Conservation (phyloP, 2,888 invertebrate species). For the Xestobium rufovillosum region DNA sequence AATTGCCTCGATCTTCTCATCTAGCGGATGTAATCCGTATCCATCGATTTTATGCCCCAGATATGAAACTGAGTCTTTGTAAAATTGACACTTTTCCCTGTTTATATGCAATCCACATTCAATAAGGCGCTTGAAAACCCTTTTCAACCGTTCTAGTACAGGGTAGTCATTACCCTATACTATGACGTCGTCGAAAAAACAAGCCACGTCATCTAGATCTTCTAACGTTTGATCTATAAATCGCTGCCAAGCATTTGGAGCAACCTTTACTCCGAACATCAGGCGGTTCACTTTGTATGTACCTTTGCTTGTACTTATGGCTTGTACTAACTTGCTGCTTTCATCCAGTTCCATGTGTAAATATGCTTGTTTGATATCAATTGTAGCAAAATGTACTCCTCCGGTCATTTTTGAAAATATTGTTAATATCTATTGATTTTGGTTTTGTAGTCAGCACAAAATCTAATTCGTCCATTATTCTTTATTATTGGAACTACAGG, state of each 20-base stretch:
- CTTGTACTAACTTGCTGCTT: slow-evolving; percentile 9
- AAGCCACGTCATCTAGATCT: slow-evolving; percentile 24
- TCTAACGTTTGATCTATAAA: slow-evolving; percentile 30
- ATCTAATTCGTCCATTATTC: slow-evolving; percentile 4
- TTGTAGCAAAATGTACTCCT: slow-evolving; percentile 18
- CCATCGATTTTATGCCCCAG: slow-evolving; percentile 10
- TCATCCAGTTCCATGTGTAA: slow-evolving; percentile 21
- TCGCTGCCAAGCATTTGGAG: slow-evolving; percentile 28
- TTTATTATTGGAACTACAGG: too few species aligned
- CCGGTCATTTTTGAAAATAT: slow-evolving; percentile 19
- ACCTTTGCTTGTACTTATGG: slow-evolving; percentile 27
- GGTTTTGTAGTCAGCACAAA: slow-evolving; percentile 1
- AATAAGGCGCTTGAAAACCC: slow-evolving; percentile 9
- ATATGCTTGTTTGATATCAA: slow-evolving; percentile 22
- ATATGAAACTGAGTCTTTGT: slow-evolving; percentile 6
- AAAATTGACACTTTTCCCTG: slow-evolving; percentile 8
- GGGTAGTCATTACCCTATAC: slow-evolving; percentile 21
- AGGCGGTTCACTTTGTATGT: slow-evolving; percentile 28
- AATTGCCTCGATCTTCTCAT: slow-evolving; percentile 9
- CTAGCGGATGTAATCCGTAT: slow-evolving; percentile 8
- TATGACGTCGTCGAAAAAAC: slow-evolving; percentile 31
- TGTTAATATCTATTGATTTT: slow-evolving; percentile 7
- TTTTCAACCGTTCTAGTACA: slow-evolving; percentile 17
- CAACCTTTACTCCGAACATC: slow-evolving; percentile 29
- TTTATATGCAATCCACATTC: slow-evolving; percentile 5